A percentile compares a stretch with the other conserved stretches of the same genome.
These are phyloP conservation scores for Somateria mollissima DNA, from an alignment of 2,797 vertebrate genomes.

Conservation along the genomic window DNA sequence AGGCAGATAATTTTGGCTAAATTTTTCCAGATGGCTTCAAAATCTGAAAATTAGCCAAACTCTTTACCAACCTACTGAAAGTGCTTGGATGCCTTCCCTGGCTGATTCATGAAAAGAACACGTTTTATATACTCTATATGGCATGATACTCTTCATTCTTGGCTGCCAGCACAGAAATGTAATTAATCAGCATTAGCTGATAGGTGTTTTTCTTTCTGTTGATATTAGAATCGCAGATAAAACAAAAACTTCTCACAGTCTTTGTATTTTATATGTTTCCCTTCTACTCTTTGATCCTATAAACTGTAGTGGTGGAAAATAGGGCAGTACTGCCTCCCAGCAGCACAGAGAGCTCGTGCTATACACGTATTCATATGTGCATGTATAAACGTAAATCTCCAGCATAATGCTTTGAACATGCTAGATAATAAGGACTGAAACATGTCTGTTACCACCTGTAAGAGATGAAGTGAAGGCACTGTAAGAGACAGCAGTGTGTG, in stretches of 20 bases:
- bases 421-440: background rate
- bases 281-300: background rate
- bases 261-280: slow-evolving; percentile 2
- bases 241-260: background rate
- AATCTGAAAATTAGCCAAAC: slow-evolving; percentile 69
- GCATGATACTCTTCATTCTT: background rate
- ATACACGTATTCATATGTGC: accelerated
- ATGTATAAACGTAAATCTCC: background rate
- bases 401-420: background rate
- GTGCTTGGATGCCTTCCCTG: slow-evolving; percentile 21
- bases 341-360: background rate
- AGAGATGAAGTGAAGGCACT: background rate
- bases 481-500: background rate
- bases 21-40: slow-evolving; percentile 80
- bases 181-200: slow-evolving; percentile 47
- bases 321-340: background rate
- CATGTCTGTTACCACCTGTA: background rate
- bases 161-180: slow-evolving; percentile 24
- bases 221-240: slow-evolving; percentile 25
- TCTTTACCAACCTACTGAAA: slow-evolving; percentile 79
- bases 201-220: slow-evolving; percentile 28
- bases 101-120: slow-evolving; percentile 49
- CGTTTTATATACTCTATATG: background rate
- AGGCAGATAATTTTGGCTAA: slow-evolving; percentile 83
- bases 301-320: background rate